These are phyloP conservation scores for Acrobasis repandana DNA, from an alignment of 2,888 invertebrate species.

Conservation along the genomic window DNA sequence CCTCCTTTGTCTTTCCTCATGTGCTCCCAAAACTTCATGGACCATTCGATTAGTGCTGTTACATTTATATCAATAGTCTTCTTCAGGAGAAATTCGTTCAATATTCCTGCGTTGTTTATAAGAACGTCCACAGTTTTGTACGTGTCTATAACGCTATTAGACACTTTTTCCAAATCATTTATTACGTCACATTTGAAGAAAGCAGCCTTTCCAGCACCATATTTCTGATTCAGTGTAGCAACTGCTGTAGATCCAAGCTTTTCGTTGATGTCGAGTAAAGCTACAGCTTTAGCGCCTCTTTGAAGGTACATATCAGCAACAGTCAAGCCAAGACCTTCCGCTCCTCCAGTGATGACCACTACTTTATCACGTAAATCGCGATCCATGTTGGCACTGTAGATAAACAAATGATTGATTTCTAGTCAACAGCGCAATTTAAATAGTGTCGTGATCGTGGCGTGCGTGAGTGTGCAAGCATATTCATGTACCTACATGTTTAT, in stretches of 20 bases:
- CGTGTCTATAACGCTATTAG: constrained; percentile 46
- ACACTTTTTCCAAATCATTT: constrained; percentile 64
- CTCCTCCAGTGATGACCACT: constrained; percentile 69
- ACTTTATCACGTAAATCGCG: constrained; percentile 29
- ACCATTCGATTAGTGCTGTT: constrained; percentile 56
- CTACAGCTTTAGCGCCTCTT: constrained; percentile 53
- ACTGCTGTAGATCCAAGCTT: constrained; percentile 58
- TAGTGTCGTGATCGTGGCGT: background rate
- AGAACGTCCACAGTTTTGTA: constrained; percentile 67
- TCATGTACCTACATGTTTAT: too few species aligned
- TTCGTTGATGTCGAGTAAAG: constrained; percentile 54
- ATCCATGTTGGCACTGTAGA: constrained; percentile 6
- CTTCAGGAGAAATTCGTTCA: constrained; percentile 42
- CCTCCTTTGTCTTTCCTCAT: constrained; percentile 82
- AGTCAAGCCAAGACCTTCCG: constrained; percentile 72
- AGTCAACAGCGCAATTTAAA: constrained; percentile 3
- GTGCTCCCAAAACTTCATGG: constrained; percentile 80
- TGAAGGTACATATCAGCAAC: constrained; percentile 67
- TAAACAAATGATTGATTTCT: background rate
- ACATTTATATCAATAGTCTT: constrained; percentile 63
- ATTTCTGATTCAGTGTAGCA: constrained; percentile 63
- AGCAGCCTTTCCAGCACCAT: constrained; percentile 65
- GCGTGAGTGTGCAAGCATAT: too few species aligned
- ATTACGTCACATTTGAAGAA: constrained; percentile 81
- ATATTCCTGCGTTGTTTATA: constrained; percentile 71